Evolutionary conservation across 2,888 invertebrate genomes (phyloP).

Genomic region (Rotaria macrura): DNA sequence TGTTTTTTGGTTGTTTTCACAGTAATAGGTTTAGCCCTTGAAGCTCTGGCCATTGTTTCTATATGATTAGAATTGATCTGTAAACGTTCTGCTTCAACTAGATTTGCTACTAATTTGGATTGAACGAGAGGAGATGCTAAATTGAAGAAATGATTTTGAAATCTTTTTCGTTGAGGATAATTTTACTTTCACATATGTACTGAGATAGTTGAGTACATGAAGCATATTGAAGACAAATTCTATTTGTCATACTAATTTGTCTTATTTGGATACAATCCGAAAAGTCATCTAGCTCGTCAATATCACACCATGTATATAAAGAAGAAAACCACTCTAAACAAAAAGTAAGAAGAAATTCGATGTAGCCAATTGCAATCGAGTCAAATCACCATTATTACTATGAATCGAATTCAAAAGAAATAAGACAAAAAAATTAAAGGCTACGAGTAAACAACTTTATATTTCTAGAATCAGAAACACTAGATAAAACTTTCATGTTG

Average conservation of each 20-base stretch:
- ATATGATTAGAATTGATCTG: background rate
- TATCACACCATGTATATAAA: background rate
- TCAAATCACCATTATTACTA: too few relatives aligned
- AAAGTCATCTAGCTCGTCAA: background rate
- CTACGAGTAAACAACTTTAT: too few relatives aligned
- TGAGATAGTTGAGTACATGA: background rate
- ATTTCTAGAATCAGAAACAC: too few relatives aligned
- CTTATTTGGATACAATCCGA: background rate
- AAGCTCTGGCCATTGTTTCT: background rate
- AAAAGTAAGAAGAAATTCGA: too few relatives aligned
- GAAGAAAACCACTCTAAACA: too few relatives aligned
- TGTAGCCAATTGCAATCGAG: too few relatives aligned
- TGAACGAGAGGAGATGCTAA: background rate
- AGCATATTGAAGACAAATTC: background rate
- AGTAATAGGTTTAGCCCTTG: background rate
- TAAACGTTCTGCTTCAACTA: background rate
- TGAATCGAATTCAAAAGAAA: too few relatives aligned
- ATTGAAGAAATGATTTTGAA: background rate
- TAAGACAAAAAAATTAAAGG: too few relatives aligned
- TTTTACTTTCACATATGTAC: background rate
- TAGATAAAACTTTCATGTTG: too few relatives aligned
- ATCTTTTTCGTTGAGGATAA: background rate
- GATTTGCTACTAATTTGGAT: background rate
- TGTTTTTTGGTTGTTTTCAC: background rate
- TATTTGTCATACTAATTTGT: background rate